Evolutionary conservation across 2,797 vertebrate genomes (phyloP).

Genomic region (Adrianichthys oophorus): DNA sequence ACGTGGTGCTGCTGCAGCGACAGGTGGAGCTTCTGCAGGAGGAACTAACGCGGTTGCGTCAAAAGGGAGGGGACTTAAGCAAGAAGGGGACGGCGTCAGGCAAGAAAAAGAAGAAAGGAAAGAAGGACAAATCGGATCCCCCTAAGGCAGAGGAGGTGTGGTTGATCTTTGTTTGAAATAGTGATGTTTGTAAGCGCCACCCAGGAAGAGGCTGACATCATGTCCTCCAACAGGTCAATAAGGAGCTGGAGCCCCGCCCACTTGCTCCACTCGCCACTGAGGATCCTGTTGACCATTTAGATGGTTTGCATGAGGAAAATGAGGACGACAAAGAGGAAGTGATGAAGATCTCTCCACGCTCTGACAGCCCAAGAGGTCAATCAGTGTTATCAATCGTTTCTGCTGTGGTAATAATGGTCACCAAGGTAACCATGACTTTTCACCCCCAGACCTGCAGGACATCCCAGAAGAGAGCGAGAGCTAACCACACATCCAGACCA

Average conservation of each 20-base stretch:
- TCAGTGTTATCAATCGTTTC: background rate
- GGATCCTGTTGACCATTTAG: conserved; percentile 67
- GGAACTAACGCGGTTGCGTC: conserved; percentile 79
- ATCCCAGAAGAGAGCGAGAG: conserved; percentile 91
- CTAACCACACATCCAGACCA: conserved; percentile 29
- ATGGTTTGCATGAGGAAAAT: conserved; percentile 65
- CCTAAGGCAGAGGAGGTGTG: conserved; percentile 52
- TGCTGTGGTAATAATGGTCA: background rate
- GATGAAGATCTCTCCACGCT: conserved; percentile 74
- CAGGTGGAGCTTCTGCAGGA: conserved; percentile 82
- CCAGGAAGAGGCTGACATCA: too few species aligned
- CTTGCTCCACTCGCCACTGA: conserved; percentile 67
- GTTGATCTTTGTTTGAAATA: conserved; percentile 1
- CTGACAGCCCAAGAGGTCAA: conserved; percentile 75
- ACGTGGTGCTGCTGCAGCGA: conserved; percentile 67
- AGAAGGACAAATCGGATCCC: conserved; percentile 32
- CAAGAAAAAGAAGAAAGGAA: conserved; percentile 38
- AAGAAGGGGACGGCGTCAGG: conserved; percentile 48
- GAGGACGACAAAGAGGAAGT: conserved; percentile 70
- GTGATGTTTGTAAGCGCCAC: background rate
- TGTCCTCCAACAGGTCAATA: conserved; percentile 28
- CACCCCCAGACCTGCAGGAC: conserved; percentile 88
- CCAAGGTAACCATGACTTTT: conserved; percentile 35
- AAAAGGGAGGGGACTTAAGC: conserved; percentile 76
- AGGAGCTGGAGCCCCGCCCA: conserved; percentile 43